Conservation (phyloP, 1,140 invertebrate genomes). For the Drosophila repletoides region DNA sequence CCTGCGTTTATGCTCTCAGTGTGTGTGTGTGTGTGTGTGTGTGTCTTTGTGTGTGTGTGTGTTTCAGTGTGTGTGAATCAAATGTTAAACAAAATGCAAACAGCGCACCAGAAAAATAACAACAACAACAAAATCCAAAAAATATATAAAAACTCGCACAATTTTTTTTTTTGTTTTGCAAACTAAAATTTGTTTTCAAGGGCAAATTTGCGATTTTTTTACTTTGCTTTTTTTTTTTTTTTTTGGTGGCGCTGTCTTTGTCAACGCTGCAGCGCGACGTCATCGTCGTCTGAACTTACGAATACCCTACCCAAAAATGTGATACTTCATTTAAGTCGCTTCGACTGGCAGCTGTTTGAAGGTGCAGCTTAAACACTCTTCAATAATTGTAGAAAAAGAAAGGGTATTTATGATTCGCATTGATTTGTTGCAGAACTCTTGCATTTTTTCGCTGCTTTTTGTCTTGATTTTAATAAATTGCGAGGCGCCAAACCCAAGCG, state of each 20-base stretch:
- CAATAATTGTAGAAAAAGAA: too few species aligned
- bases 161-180: constrained; percentile 56
- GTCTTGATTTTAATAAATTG: constrained; percentile 71
- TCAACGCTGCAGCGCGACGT: constrained; percentile 57
- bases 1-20: constrained; percentile 58
- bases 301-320: constrained; percentile 42
- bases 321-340: neutral
- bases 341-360: too few species aligned
- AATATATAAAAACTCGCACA: constrained; percentile 61
- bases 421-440: neutral
- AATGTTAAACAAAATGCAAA: constrained; percentile 75
- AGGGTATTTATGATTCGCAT: neutral
- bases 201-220: constrained; percentile 70
- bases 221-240: constrained; percentile 14
- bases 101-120: constrained; percentile 50
- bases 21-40: neutral
- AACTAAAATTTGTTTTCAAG: constrained; percentile 79
- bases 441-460: constrained; percentile 20
- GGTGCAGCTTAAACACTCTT: too few species aligned
- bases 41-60: constrained; percentile 12
- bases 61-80: constrained; percentile 57
- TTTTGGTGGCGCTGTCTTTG: constrained; percentile 33
- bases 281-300: constrained; percentile 34
- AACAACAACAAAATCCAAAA: constrained; percentile 39
- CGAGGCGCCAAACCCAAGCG: constrained; percentile 65